phyloP scores from a whole-genome alignment of 2,888 invertebrate species.

The Julus scandinavius region DNA sequence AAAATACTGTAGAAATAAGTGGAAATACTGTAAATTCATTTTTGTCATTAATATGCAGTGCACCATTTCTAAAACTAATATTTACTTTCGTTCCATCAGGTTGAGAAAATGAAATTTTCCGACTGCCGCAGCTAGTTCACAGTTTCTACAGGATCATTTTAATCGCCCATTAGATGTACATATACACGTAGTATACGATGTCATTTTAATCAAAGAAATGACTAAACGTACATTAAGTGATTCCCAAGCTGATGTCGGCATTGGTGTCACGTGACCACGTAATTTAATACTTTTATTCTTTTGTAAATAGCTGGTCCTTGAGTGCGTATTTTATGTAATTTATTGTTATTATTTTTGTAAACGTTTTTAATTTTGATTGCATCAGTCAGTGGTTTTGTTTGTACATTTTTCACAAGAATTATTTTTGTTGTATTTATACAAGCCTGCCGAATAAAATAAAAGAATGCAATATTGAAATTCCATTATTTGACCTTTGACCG shows the following conservation, averaged over 20 bases:
- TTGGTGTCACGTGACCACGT: background rate
- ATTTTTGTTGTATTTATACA: background rate
- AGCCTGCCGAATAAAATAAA: background rate
- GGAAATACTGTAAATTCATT: no score
- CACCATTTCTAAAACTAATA: background rate
- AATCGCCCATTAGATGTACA: background rate
- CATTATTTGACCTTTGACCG: background rate
- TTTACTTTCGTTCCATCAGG: background rate
- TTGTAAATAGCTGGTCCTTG: background rate
- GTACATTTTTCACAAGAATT: background rate
- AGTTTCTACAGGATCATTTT: background rate
- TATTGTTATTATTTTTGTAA: background rate
- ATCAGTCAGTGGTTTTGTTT: background rate
- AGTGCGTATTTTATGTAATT: background rate
- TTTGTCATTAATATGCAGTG: no score
- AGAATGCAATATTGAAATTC: background rate
- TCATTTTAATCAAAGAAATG: background rate
- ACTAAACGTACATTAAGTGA: background rate
- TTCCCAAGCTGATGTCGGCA: constrained; percentile 37
- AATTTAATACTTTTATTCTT: constrained; percentile 25
- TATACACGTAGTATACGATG: constrained; percentile 16
- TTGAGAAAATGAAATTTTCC: constrained; percentile 6
- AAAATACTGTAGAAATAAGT: no score
- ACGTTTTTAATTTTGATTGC: background rate
- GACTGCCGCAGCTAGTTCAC: background rate